phyloP scores from a whole-genome alignment of 2,113 vertebrate species.

The Rhinolophus ferrumequinum region DNA sequence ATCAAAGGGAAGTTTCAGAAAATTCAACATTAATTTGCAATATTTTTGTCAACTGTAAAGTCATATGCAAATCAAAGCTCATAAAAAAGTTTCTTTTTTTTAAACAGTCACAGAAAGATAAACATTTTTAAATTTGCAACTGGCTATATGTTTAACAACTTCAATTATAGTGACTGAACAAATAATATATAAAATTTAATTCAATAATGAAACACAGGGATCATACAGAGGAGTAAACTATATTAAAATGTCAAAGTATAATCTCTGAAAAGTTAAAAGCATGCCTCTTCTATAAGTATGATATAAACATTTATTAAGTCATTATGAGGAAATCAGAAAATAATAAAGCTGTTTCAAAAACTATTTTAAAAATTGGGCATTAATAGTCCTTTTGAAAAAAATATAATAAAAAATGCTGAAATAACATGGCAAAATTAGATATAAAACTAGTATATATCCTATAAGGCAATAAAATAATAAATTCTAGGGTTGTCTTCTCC shows the following conservation, averaged over 20 bases:
- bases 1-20: constrained; percentile 39
- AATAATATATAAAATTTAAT: neutral
- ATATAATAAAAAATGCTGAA: neutral
- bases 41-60: constrained; percentile 14
- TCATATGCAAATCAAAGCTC: constrained; percentile 3
- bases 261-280: neutral
- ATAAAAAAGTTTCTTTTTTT: neutral
- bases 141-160: neutral
- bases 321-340: neutral
- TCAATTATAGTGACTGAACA: neutral
- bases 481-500: neutral
- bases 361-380: neutral
- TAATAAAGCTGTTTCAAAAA: neutral
- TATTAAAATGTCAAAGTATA: neutral
- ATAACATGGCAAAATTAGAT: neutral
- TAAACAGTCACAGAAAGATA: neutral
- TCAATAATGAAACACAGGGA: neutral
- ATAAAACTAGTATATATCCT: neutral
- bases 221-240: neutral
- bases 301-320: neutral
- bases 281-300: neutral
- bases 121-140: neutral
- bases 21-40: neutral
- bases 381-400: constrained; percentile 1
- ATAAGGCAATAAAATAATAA: neutral